Evolutionary conservation across 2,113 vertebrate species (phyloP).

Genomic region (Salvelinus fontinalis): DNA sequence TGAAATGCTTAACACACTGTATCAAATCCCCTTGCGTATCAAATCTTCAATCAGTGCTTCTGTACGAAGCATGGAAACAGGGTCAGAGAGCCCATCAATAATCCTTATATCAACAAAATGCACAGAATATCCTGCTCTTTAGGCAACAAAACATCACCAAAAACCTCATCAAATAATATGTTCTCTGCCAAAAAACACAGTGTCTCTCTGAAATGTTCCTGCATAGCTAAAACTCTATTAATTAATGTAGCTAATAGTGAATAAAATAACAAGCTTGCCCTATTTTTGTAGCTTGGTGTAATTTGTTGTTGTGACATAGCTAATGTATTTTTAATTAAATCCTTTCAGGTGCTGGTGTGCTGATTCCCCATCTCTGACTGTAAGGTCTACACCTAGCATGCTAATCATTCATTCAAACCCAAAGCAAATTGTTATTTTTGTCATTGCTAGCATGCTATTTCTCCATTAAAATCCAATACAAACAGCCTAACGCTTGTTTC

Average conservation of each 20-base stretch:
- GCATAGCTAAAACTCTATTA: constrained; percentile 17
- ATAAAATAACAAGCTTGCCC: constrained; percentile 15
- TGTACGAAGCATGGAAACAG: constrained; percentile 39
- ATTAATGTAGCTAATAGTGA: constrained; percentile 20
- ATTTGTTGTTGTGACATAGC: constrained; percentile 17
- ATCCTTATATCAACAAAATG: constrained; percentile 38
- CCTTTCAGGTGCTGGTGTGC: constrained; percentile 41
- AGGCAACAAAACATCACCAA: neutral
- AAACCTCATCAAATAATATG: neutral
- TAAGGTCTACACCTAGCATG: neutral
- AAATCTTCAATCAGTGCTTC: constrained; percentile 15
- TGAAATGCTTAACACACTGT: constrained; percentile 27
- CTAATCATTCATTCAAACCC: neutral
- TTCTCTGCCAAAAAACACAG: neutral
- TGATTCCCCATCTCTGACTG: constrained; percentile 12
- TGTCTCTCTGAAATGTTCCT: constrained; percentile 26
- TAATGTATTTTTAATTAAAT: constrained; percentile 4
- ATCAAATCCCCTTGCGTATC: constrained; percentile 9
- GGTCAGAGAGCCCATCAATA: constrained; percentile 18
- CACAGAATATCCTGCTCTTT: constrained; percentile 5
- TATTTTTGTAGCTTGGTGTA: constrained; percentile 26
- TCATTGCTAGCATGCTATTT: neutral
- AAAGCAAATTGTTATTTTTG: neutral
- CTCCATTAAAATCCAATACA: neutral
- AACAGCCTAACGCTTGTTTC: neutral